Percentiles rank a stretch among this genome's conserved stretches.
Conservation (phyloP, 1,140 invertebrate genomes). For the Drosophila varians region DNA sequence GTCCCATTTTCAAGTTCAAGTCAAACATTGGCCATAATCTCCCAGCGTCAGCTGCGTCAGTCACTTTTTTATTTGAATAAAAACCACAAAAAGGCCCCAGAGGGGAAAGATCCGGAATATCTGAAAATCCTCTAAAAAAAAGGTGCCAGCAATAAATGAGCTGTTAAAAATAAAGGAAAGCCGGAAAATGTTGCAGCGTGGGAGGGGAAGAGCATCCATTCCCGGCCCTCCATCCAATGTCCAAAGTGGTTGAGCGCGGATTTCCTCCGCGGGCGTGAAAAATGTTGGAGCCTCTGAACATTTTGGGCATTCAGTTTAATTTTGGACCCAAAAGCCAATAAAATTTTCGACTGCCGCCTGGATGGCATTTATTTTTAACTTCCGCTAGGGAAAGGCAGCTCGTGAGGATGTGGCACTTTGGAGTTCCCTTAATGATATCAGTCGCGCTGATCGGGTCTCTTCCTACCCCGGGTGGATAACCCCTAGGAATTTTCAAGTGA, state of each 20-base stretch:
- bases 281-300: constrained; percentile 36
- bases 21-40: constrained; percentile 78
- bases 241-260: constrained; percentile 56
- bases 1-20: constrained; percentile 78
- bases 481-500: constrained; percentile 68
- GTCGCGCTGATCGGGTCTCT: constrained; percentile 50
- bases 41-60: constrained; percentile 66
- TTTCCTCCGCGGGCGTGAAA: constrained; percentile 43
- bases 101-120: constrained; percentile 7
- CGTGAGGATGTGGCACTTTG: constrained; percentile 52
- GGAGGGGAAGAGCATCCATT: constrained; percentile 19
- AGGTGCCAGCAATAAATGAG: constrained; percentile 74
- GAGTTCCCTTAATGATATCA: constrained; percentile 70
- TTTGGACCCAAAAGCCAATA: constrained; percentile 64
- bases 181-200: constrained; percentile 63
- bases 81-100: constrained; percentile 43
- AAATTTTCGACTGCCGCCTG: constrained; percentile 32
- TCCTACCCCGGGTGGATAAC: constrained; percentile 40
- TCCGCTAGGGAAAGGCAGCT: constrained; percentile 45
- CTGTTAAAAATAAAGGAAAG: constrained; percentile 52
- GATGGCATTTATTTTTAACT: constrained; percentile 64
- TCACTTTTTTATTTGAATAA: constrained; percentile 62
- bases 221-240: neutral
- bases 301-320: constrained; percentile 65
- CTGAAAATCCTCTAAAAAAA: constrained; percentile 37